A percentile compares a stretch with the other conserved stretches of the same genome.
Evolutionary conservation across 35 echinoderm and acorn worm species (phyloP).

Genomic region (Nesometra sesokonis): DNA sequence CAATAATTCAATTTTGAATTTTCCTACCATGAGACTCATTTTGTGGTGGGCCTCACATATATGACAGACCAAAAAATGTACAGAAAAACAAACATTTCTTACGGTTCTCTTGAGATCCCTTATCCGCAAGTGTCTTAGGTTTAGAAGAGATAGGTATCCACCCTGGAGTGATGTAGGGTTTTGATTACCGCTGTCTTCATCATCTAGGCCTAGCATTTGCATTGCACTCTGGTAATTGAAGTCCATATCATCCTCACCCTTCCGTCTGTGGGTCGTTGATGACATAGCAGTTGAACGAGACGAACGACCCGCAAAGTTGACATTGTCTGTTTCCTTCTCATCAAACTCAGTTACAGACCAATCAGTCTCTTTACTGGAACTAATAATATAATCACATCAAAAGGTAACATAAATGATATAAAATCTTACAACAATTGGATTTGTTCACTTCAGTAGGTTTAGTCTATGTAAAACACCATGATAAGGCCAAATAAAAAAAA

Average conservation of each 20-base stretch:
- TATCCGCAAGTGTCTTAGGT: constrained; percentile 81
- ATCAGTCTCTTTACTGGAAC: constrained; percentile 46
- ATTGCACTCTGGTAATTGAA: constrained; percentile 66
- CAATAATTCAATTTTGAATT: too few relatives aligned
- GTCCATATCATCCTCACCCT: constrained; percentile 38
- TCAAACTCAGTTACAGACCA: constrained; percentile 81
- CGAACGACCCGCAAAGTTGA: constrained; percentile 57
- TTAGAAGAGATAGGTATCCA: constrained; percentile 72
- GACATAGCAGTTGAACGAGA: constrained; percentile 32
- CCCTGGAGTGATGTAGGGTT: constrained; percentile 91
- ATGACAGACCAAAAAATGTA: too few relatives aligned
- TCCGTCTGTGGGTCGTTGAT: constrained; percentile 2
- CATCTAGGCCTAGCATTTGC: constrained; percentile 86
- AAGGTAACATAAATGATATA: too few relatives aligned
- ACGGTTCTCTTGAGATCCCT: constrained; percentile 92
- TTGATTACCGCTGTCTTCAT: constrained; percentile 65
- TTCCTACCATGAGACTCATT: too few relatives aligned
- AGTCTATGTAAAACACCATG: too few relatives aligned
- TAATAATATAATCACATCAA: background rate
- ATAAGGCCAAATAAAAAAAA: too few relatives aligned
- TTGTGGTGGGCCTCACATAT: too few relatives aligned
- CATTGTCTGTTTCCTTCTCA: constrained; percentile 81
- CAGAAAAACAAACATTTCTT: background rate
- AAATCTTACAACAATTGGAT: background rate
- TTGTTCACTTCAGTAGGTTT: background rate